Evolutionary conservation across 2,797 vertebrate species (phyloP), one percentile per base, ranked within the genome.

Genomic region (Ceryle rudis): DNA sequence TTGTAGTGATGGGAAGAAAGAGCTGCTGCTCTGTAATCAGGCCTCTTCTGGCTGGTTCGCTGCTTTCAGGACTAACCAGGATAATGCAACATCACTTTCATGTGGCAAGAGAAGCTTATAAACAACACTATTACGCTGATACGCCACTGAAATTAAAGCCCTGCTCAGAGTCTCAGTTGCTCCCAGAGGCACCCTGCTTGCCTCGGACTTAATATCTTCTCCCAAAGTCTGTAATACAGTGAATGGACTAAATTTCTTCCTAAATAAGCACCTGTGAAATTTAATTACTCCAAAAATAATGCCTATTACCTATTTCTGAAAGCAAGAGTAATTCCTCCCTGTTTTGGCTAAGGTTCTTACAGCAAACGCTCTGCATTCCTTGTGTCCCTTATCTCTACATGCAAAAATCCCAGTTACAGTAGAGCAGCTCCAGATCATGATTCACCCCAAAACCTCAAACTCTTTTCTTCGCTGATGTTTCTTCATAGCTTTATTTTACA

Each of bases 1-100:
- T 75, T 88, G 91, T 91, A 95, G 87, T n/a, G 77, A 96, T 78
- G 95, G 92, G 89, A 93, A 95, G 92, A 84, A 55, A 73, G 80
- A 62, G 73, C 81, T 44, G 85, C 91, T 81, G 88, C 87, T 69
- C 81, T 91, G 72, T 91, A 95, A 96, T 93, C 91, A 91, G 67
- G 75, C 69, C 74, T 52, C 89, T 87, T 87, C 93, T 84, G 67
- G 88, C 89, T 82, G 62, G 22, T 41, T 42, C 10, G 3, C 85
- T 20, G 57, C 91, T 95, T 84, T 96, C 41, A 79, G 72, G 57
- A 77, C 86, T 74, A 47, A 78, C 20, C 58, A 55, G 93, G 72
- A 86, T 90, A 96, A 95, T 65, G 65, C 85, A 84, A 23, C 8
- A 0, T 31, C 33, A 71, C 87, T 97, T 97, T 94, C 90, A 95